Percentiles rank a stretch among this genome's conserved stretches.
Conservation (phyloP, 2,797 vertebrate species). For the Simalia tracyae region DNA sequence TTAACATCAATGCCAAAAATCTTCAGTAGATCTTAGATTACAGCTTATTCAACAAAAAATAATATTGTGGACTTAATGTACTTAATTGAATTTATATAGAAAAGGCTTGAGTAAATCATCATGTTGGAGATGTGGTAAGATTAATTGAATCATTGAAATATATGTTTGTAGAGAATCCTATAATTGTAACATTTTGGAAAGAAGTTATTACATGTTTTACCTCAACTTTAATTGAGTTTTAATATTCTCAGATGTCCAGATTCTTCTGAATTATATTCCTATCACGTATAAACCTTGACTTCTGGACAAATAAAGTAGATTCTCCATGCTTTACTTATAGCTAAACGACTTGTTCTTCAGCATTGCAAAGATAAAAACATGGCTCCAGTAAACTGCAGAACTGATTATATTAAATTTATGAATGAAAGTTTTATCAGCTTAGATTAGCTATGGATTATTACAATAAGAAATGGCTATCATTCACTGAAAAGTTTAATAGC, state of each 20-base stretch:
- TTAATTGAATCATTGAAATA: background rate
- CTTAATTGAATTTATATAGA: background rate
- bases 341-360: background rate
- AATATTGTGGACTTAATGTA: background rate
- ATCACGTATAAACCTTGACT: background rate
- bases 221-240: background rate
- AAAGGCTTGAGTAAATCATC: background rate
- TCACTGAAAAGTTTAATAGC: background rate
- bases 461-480: background rate
- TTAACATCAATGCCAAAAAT: background rate
- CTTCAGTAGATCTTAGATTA: background rate
- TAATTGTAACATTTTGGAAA: background rate
- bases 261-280: background rate
- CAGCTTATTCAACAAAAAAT: background rate
- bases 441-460: background rate
- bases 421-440: background rate
- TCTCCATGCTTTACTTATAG: background rate
- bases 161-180: background rate
- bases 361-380: background rate
- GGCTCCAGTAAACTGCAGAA: background rate
- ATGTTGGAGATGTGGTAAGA: background rate
- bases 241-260: background rate
- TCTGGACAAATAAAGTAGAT: background rate
- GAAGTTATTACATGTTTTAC: background rate
- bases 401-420: background rate